Evolutionary conservation across 2,797 vertebrate species (phyloP).

Genomic region (Cygnus olor): DNA sequence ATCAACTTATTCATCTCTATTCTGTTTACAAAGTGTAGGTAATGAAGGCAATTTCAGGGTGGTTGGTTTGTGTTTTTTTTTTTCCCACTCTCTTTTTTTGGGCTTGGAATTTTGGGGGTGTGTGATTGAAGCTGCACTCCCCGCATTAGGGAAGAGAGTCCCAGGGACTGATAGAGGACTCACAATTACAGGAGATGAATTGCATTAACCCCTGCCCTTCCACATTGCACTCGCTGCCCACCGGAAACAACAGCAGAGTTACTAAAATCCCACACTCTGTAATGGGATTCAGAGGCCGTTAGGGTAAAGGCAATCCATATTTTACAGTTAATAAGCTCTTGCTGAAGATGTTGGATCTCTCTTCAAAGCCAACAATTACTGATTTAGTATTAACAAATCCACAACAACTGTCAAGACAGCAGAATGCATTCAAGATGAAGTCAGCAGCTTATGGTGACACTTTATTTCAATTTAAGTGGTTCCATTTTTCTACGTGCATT

Average conservation of each 20-base stretch:
- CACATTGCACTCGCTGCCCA: slow-evolving; percentile 85
- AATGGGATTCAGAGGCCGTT: slow-evolving; percentile 89
- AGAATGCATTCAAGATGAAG: slow-evolving; percentile 64
- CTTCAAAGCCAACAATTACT: slow-evolving; percentile 81
- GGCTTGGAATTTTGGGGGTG: neutral
- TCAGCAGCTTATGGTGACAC: slow-evolving; percentile 51
- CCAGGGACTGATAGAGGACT: slow-evolving; percentile 73
- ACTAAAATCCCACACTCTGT: slow-evolving; percentile 86
- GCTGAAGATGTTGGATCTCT: slow-evolving; percentile 76
- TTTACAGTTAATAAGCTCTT: slow-evolving; percentile 86
- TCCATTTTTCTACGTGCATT: too few relatives aligned
- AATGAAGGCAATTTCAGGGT: slow-evolving; percentile 14
- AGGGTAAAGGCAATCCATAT: slow-evolving; percentile 90
- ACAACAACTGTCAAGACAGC: slow-evolving; percentile 69
- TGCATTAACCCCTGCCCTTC: slow-evolving; percentile 83
- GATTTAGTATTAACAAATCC: slow-evolving; percentile 82
- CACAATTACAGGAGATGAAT: slow-evolving; percentile 80
- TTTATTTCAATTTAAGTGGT: too few relatives aligned
- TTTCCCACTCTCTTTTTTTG: neutral
- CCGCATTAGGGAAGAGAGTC: slow-evolving; percentile 29
- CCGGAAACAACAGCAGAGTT: slow-evolving; percentile 90
- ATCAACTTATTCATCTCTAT: slow-evolving; percentile 48
- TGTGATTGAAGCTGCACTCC: neutral
- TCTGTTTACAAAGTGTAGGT: slow-evolving; percentile 40
- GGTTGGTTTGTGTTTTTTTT: neutral